Evolutionary conservation across 1,140 invertebrate species (phyloP).

Genomic region (Drosophila takahashii): DNA sequence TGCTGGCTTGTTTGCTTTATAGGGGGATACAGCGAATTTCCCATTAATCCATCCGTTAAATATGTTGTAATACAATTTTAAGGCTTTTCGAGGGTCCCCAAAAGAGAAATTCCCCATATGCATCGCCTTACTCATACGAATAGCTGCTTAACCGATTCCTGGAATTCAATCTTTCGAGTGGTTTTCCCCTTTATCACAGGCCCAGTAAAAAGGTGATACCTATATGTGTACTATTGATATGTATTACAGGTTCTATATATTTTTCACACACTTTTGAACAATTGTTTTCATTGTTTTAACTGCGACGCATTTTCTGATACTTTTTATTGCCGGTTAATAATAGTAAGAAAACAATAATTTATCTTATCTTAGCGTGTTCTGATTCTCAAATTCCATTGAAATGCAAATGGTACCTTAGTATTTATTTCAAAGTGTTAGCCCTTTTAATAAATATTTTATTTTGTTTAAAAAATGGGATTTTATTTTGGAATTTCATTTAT

Average conservation of each 20-base stretch:
- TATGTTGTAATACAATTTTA: conserved; percentile 27
- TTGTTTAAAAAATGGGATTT: neutral
- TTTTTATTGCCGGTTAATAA: conserved; percentile 1
- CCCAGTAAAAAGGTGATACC: neutral
- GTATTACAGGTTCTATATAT: neutral
- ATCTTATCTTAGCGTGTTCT: neutral
- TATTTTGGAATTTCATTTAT: no score
- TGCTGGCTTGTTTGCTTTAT: neutral
- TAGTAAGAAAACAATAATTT: neutral
- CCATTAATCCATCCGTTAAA: neutral
- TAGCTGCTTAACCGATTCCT: conserved; percentile 10
- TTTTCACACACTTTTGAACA: neutral
- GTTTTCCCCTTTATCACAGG: conserved; percentile 6
- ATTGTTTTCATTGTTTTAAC: conserved; percentile 7
- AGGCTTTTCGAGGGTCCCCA: neutral
- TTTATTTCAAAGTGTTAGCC: neutral
- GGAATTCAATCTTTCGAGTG: conserved; percentile 11
- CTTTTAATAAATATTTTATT: neutral
- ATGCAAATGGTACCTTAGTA: neutral
- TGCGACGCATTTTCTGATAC: conserved; percentile 12
- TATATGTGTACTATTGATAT: no score
- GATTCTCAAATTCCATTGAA: neutral
- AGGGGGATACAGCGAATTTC: neutral
- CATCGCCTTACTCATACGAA: neutral
- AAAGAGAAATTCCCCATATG: neutral